phyloP scores from a whole-genome alignment of 2,113 vertebrate species.

The Clinocottus analis region DNA sequence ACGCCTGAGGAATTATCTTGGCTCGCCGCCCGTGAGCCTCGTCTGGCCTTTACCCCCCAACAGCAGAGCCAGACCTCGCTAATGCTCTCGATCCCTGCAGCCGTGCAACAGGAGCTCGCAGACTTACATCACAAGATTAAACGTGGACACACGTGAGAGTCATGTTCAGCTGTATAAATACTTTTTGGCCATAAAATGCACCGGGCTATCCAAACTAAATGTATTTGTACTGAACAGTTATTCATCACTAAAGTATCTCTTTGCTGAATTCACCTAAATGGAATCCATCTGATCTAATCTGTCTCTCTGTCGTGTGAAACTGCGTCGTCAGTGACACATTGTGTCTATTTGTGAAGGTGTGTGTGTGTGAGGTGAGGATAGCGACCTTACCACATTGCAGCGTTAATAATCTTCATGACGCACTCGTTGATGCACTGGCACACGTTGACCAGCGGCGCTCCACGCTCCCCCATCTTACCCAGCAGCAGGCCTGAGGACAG shows the following conservation, averaged over 20 bases:
- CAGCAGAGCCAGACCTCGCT: conserved; percentile 7
- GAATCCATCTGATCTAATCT: conserved; percentile 20
- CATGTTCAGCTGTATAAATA: not conserved
- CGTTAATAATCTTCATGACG: conserved; percentile 92
- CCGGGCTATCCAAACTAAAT: not conserved
- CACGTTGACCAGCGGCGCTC: conserved; percentile 87
- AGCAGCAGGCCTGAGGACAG: conserved; percentile 84
- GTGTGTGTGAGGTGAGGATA: not conserved
- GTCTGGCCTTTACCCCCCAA: not conserved
- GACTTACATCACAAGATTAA: conserved; percentile 16
- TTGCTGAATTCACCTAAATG: conserved; percentile 2
- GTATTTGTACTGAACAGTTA: not conserved
- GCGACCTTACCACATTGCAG: conserved; percentile 86
- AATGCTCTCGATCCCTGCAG: conserved; percentile 43
- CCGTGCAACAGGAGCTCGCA: not conserved
- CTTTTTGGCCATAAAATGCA: not conserved
- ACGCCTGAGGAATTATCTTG: conserved; percentile 31
- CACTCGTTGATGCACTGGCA: conserved; percentile 92
- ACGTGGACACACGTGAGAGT: conserved; percentile 2
- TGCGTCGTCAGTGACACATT: not conserved
- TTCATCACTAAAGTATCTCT: not conserved
- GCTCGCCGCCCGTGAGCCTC: not conserved
- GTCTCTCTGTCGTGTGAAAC: conserved; percentile 26
- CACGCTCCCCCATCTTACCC: conserved; percentile 91
- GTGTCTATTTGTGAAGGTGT: not conserved